Percentiles rank a stretch among this genome's conserved stretches.
These are phyloP conservation scores for Chouioia cunea DNA, from an alignment of 2,888 invertebrate species.

Conservation along the genomic window DNA sequence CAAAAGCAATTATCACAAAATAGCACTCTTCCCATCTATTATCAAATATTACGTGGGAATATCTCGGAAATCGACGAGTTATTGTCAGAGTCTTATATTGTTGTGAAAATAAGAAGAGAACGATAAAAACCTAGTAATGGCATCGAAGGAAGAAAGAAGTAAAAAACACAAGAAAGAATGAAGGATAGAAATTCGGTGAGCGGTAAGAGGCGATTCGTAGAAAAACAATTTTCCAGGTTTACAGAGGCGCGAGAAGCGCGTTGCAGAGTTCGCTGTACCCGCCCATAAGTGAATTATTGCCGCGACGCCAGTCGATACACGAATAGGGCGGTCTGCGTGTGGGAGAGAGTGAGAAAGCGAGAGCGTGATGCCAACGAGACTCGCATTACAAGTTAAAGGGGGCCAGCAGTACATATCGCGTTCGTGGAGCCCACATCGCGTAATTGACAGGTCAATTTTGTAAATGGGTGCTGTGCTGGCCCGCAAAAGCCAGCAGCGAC, in stretches of 20 bases:
- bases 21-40: too few relatives aligned
- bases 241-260: constrained; percentile 32
- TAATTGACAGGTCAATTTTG: constrained; percentile 47
- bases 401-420: constrained; percentile 1
- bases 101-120: background rate
- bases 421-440: background rate
- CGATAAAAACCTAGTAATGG: constrained; percentile 4
- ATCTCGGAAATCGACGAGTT: constrained; percentile 3
- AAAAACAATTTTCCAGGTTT: constrained; percentile 40
- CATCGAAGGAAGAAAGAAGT: background rate
- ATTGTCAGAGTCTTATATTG: constrained; percentile 4
- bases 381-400: constrained; percentile 42
- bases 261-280: background rate
- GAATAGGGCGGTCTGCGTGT: constrained; percentile 54
- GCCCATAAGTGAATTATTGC: constrained; percentile 59
- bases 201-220: constrained; percentile 3
- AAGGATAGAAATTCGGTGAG: constrained; percentile 13
- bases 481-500: constrained; percentile 1
- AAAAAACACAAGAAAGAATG: background rate
- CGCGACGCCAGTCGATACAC: constrained; percentile 56
- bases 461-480: constrained; percentile 27
- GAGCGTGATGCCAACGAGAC: constrained; percentile 30
- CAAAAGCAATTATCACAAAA: too few relatives aligned
- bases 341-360: constrained; percentile 49
- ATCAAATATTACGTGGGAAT: background rate